Evolutionary conservation across 2,888 invertebrate genomes (phyloP), one percentile per base, ranked within the genome.

Genomic region (Antheraea assamensis): DNA sequence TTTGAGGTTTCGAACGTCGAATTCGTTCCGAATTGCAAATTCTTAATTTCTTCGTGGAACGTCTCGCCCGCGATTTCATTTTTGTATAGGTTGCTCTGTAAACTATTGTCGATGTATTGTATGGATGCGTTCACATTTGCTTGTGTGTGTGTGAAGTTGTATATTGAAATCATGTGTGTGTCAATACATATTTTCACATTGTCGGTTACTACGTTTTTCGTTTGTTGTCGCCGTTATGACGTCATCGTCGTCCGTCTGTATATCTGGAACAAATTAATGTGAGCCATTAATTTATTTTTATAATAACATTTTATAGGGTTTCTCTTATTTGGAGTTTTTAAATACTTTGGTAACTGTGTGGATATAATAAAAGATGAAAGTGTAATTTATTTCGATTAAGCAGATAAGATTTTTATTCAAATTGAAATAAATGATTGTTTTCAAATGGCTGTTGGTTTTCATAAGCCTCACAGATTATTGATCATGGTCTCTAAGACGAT

Each of bases 121-220:
- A 84, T 76, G 73, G 82, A 81, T 81, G 82, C 76, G 78, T 78
- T 86, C 80, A 86, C 84, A 85, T 90, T 82, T 76, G 85, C 85
- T 77, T 84, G 82, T 78, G 88, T 83, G 80, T 91, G 88, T 83
- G 91, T 89, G 82, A 88, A 83, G 84, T 92, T 90, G 76, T 84
- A 82, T 88, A 90, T 87, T 82, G 93, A 93, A 92, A 93, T 93
- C 94, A 94, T 94, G 94, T 93, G 92, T 83, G 77, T 81, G 80
- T 82, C 81, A 81, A 78, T 83, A 84, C 87, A 87, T 87, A 83
- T 82, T 87, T 87, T 92, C 87, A 90, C 92, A 92, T 92, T 86
- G 86, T 91, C 74, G 75, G 72, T 79, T 79, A 80, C 61, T 77
- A 78, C 75, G 79, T 76, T 76, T 75, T 79, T 75, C 31, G 64